Conservation (phyloP, 2,113 vertebrate species). For the Galbula dea region DNA sequence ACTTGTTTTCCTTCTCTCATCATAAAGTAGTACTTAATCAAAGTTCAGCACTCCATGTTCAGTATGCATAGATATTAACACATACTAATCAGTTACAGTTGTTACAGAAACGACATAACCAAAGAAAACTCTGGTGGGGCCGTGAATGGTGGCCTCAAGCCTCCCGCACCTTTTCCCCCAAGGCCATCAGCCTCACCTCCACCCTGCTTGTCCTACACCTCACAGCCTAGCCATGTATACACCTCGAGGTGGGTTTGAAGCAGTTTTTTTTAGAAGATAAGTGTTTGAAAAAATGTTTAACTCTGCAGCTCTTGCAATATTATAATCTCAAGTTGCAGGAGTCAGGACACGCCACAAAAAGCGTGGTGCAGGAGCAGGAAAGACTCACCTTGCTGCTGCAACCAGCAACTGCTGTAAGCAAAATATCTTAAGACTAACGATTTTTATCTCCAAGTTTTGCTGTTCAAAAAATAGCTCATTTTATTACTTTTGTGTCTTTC, state of each 20-base stretch:
- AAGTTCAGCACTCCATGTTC: rapidly evolving
- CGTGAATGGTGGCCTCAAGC: not conserved
- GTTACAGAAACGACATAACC: not conserved
- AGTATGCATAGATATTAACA: not conserved
- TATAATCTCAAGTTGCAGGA: not conserved
- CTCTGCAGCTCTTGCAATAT: rapidly evolving
- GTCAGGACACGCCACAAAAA: rapidly evolving
- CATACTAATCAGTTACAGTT: rapidly evolving
- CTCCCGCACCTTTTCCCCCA: too few species aligned
- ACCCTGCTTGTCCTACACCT: rapidly evolving
- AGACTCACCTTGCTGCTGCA: rapidly evolving
- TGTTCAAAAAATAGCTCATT: not conserved
- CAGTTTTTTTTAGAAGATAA: not conserved
- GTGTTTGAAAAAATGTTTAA: rapidly evolving
- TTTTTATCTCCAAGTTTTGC: rapidly evolving
- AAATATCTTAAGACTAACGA: rapidly evolving
- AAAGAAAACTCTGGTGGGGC: rapidly evolving
- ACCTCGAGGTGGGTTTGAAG: rapidly evolving
- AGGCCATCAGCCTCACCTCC: rapidly evolving
- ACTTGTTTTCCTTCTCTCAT: not conserved
- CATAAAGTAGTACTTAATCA: not conserved
- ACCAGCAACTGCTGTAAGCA: rapidly evolving
- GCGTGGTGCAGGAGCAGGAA: rapidly evolving
- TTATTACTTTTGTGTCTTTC: rapidly evolving
- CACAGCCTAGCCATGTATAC: rapidly evolving